phyloP scores from a whole-genome alignment of 2,113 vertebrate species.

The Lanius collurio region DNA sequence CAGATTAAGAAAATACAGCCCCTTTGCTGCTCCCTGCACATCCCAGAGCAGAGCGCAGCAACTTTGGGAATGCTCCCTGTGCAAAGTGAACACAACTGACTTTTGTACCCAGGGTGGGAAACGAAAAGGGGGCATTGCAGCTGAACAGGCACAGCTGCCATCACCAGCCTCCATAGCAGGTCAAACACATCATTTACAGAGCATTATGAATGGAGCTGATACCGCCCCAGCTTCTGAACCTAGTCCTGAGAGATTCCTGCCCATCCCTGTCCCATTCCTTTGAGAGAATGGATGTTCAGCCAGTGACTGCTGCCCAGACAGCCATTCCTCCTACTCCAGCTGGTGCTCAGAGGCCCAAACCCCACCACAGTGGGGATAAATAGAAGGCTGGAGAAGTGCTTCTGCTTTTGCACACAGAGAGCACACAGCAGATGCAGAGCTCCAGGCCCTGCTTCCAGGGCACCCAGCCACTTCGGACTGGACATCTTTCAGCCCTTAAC shows the following conservation, averaged over 20 bases:
- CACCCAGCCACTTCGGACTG: not conserved
- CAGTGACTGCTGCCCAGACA: not conserved
- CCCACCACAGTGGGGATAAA: not conserved
- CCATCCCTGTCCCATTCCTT: not conserved
- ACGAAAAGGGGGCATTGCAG: not conserved
- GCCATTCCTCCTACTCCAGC: not conserved
- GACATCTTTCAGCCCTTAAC: not conserved
- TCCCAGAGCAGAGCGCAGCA: not conserved
- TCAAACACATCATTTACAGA: not conserved
- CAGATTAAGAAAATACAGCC: not conserved
- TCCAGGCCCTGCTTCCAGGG: not conserved
- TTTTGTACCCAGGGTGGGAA: not conserved
- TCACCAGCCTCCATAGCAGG: not conserved
- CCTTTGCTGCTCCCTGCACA: not conserved
- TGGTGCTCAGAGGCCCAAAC: not conserved
- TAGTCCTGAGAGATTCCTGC: not conserved
- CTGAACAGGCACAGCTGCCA: accelerated
- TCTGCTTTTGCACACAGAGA: not conserved
- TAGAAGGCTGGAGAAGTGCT: not conserved
- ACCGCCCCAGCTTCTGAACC: not conserved
- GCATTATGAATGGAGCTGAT: not conserved
- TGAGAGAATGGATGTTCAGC: not conserved
- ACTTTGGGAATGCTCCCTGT: not conserved
- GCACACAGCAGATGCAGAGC: not conserved
- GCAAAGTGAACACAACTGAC: accelerated